Evolutionary conservation across 2,888 invertebrate genomes (phyloP).

Genomic region (Oscheius myriophilus): DNA sequence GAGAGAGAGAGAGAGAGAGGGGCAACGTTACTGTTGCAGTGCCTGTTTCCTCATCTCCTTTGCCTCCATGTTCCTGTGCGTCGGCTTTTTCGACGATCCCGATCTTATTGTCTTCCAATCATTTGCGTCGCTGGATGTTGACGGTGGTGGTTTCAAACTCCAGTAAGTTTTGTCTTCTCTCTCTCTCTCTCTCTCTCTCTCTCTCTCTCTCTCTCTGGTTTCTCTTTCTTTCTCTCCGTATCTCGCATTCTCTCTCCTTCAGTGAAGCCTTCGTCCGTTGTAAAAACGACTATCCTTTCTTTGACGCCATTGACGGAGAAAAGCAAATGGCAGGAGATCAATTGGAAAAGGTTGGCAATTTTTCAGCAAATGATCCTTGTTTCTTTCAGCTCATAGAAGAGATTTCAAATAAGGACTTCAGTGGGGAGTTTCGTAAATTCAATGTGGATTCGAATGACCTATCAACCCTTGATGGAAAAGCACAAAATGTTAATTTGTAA

Average conservation of each 20-base stretch:
- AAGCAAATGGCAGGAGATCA: neutral
- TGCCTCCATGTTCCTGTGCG: constrained; percentile 27
- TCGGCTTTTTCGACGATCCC: constrained; percentile 25
- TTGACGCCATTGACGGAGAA: constrained; percentile 17
- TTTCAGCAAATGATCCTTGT: no score
- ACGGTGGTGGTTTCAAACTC: neutral
- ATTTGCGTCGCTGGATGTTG: neutral
- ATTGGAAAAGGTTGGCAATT: neutral
- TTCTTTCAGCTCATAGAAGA: no score
- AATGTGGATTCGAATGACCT: no score
- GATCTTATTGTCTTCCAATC: constrained; percentile 12
- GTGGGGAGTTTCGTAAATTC: no score
- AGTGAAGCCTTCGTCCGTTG: constrained; percentile 10
- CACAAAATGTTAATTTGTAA: no score
- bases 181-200: neutral
- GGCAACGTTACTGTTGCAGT: neutral
- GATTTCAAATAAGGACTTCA: no score
- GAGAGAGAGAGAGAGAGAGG: neutral
- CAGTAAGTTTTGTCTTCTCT: constrained; percentile 1
- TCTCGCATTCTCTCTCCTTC: no score
- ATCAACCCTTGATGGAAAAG: no score
- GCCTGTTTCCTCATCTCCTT: constrained; percentile 11
- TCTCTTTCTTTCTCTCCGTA: neutral
- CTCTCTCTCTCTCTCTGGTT: neutral
- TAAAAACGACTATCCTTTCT: constrained; percentile 18